These are phyloP conservation scores for Elephas maximus DNA, from an alignment of 2,113 vertebrate genomes.

Conservation along the genomic window DNA sequence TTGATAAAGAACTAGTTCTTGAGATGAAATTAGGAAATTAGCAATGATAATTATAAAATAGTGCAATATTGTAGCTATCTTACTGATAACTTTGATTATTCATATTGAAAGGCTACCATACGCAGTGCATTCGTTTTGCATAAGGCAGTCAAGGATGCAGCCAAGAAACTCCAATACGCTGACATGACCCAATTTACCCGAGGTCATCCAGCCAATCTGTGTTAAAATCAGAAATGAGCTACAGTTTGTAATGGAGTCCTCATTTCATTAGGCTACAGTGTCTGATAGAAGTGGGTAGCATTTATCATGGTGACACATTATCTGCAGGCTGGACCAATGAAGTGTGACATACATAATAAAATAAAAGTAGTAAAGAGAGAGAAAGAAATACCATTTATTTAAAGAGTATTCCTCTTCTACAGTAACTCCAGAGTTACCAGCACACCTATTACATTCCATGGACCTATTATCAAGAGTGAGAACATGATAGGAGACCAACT, in stretches of 20 bases:
- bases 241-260: background rate
- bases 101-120: background rate
- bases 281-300: constrained; percentile 4
- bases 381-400: constrained; percentile 34
- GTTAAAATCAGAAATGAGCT: constrained; percentile 61
- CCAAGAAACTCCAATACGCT: background rate
- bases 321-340: background rate
- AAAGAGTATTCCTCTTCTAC: background rate
- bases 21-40: background rate
- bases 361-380: background rate
- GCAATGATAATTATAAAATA: background rate
- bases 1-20: background rate
- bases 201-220: constrained; percentile 58
- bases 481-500: background rate
- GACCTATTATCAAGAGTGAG: background rate
- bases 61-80: background rate
- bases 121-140: constrained; percentile 42
- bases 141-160: background rate
- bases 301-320: constrained; percentile 64
- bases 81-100: constrained; percentile 51
- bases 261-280: background rate
- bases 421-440: background rate
- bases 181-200: constrained; percentile 44
- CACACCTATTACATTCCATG: background rate
- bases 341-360: constrained; percentile 36